Conservation (phyloP, 2,113 vertebrate species). For the Hucho hucho region DNA sequence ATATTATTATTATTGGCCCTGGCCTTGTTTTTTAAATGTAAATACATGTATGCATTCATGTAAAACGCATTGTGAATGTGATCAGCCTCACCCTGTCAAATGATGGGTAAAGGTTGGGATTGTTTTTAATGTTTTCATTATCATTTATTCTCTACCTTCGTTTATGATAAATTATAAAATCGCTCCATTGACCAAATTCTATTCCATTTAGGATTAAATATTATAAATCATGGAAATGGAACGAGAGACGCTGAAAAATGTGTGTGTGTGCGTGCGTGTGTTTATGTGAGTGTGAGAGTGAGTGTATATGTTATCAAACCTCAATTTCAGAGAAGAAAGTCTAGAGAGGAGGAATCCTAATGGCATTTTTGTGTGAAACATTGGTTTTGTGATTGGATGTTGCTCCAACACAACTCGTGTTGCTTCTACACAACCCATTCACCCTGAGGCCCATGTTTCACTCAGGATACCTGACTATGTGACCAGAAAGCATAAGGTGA, state of each 20-base stretch:
- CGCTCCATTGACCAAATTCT: slow-evolving; percentile 2
- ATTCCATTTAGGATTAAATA: slow-evolving; percentile 14
- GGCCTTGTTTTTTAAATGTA: neutral
- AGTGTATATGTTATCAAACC: neutral
- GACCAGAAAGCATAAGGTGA: too few relatives aligned
- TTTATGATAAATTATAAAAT: slow-evolving; percentile 12
- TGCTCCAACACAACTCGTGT: too few relatives aligned
- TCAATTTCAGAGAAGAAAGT: too few relatives aligned
- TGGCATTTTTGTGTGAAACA: too few relatives aligned
- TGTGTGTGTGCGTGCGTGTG: neutral
- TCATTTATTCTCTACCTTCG: neutral
- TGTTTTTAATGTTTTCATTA: slow-evolving; percentile 6
- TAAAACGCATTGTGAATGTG: neutral
- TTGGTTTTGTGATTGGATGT: too few relatives aligned
- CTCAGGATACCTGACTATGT: too few relatives aligned
- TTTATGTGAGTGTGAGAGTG: neutral
- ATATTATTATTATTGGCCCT: too few relatives aligned
- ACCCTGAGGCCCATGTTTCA: too few relatives aligned
- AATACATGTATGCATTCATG: neutral
- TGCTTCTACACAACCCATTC: too few relatives aligned
- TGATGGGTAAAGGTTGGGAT: neutral
- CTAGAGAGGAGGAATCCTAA: too few relatives aligned
- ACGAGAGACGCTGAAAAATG: neutral
- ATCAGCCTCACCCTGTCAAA: slow-evolving; percentile 3
- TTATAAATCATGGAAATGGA: slow-evolving; percentile 11